Conservation (phyloP, 2,113 vertebrate species). For the Sterrhoptilus dennistouni region DNA sequence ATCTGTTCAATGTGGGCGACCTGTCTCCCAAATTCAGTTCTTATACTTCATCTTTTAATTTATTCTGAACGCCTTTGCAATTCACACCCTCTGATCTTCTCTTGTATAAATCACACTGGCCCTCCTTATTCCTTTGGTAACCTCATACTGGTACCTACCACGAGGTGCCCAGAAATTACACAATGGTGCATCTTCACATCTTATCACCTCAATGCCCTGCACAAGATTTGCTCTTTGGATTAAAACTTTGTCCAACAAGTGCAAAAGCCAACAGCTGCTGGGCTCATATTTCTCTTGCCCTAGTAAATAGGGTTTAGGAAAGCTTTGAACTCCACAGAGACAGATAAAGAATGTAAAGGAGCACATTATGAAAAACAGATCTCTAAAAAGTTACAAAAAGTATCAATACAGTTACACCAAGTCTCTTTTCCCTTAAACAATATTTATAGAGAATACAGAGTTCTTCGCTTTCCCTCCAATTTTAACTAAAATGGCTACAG, state of each 20-base stretch:
- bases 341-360: neutral
- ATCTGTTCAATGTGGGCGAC: slow-evolving; percentile 38
- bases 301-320: neutral
- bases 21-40: slow-evolving; percentile 31
- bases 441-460: neutral
- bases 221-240: neutral
- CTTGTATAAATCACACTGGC: neutral
- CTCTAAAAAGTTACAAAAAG: neutral
- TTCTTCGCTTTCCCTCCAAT: neutral
- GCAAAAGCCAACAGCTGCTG: neutral
- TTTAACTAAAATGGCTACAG: neutral
- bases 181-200: neutral
- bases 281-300: neutral
- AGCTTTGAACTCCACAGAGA: neutral
- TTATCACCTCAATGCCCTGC: neutral
- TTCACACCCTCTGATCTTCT: slow-evolving; percentile 40
- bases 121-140: neutral
- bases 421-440: neutral
- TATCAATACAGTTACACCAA: neutral
- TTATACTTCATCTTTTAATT: slow-evolving; percentile 39
- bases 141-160: neutral
- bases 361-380: neutral
- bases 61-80: slow-evolving; percentile 48
- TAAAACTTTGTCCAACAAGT: neutral
- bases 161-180: neutral